Percentiles rank a stretch among this genome's conserved stretches.
phyloP scores from a whole-genome alignment of 2,797 vertebrate genomes.

The Zenarchopterus dispar region DNA sequence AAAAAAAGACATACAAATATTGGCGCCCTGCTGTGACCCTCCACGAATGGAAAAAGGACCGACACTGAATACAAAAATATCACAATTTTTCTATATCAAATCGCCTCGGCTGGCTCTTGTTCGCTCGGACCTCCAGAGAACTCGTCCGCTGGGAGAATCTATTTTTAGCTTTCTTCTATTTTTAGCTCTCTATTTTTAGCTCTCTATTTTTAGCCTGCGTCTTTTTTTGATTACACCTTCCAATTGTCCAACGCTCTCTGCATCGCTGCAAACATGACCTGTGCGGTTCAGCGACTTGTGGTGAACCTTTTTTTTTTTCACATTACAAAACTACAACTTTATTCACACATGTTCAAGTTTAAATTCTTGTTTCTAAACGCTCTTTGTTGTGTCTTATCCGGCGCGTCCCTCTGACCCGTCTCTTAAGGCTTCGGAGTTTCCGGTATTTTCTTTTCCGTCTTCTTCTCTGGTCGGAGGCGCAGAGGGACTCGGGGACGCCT shows the following conservation, averaged over 20 bases:
- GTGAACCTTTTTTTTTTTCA: slow-evolving; percentile 79
- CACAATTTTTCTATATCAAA: slow-evolving; percentile 92
- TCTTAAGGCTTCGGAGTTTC: slow-evolving; percentile 89
- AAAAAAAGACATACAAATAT: slow-evolving; percentile 77
- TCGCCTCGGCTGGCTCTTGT: slow-evolving; percentile 85
- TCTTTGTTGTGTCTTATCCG: slow-evolving; percentile 74
- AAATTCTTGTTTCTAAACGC: slow-evolving; percentile 80
- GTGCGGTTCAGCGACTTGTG: slow-evolving; percentile 61
- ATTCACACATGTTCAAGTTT: slow-evolving; percentile 89
- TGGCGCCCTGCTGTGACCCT: slow-evolving; percentile 85
- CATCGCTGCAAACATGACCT: slow-evolving; percentile 81
- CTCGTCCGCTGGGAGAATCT: slow-evolving; percentile 67
- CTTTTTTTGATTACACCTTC: slow-evolving; percentile 78
- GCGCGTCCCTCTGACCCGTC: slow-evolving; percentile 63
- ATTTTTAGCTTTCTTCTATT: slow-evolving; percentile 59
- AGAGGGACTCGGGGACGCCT: slow-evolving; percentile 43
- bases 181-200: slow-evolving; percentile 71
- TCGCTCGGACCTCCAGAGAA: slow-evolving; percentile 77
- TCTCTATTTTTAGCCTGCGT: slow-evolving; percentile 64
- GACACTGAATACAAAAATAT: slow-evolving; percentile 96
- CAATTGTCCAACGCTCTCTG: slow-evolving; percentile 85
- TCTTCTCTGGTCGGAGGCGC: slow-evolving; percentile 65
- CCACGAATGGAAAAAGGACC: slow-evolving; percentile 87
- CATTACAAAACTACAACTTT: slow-evolving; percentile 89
- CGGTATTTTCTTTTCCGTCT: slow-evolving; percentile 40